These are phyloP conservation scores for Thalassoma bifasciatum DNA, from an alignment of 2,113 vertebrate species.

Conservation along the genomic window DNA sequence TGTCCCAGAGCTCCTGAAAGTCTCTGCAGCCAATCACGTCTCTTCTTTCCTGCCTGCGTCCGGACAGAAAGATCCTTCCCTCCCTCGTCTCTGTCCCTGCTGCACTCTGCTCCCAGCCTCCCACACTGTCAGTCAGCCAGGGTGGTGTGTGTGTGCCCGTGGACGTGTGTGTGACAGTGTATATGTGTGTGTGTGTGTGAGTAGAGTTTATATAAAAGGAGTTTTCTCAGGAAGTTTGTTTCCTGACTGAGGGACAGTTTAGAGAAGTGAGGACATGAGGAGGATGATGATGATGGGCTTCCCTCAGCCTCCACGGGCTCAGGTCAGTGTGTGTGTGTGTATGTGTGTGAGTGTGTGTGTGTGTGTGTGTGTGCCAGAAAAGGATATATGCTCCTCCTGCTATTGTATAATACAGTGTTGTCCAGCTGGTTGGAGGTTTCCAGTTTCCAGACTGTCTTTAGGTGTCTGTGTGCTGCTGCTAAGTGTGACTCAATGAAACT, in stretches of 20 bases:
- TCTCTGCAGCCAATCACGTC: background rate
- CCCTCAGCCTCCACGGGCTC: conserved; percentile 30
- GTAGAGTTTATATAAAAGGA: background rate
- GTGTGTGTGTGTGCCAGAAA: conserved; percentile 7
- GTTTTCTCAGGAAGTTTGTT: background rate
- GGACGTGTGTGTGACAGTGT: background rate
- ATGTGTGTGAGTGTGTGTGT: background rate
- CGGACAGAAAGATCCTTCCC: background rate
- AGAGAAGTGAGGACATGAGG: background rate
- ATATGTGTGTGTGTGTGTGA: conserved; percentile 1
- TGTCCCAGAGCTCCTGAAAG: background rate
- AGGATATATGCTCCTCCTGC: conserved; percentile 10
- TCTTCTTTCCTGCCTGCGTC: background rate
- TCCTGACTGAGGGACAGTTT: background rate
- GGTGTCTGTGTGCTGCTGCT: conserved; percentile 1
- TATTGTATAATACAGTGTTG: conserved; percentile 19
- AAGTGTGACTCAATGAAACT: background rate
- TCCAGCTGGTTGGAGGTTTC: conserved; percentile 1
- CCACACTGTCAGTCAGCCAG: conserved; percentile 9
- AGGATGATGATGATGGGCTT: conserved; percentile 19
- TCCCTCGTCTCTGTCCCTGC: background rate
- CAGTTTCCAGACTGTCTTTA: background rate
- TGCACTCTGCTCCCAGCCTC: conserved; percentile 18
- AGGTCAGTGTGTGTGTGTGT: conserved; percentile 57
- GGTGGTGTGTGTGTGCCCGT: background rate